Evolutionary conservation across 2,797 vertebrate species (phyloP), one percentile per base, ranked within the genome.

Genomic region (Acanthurus lineatus): DNA sequence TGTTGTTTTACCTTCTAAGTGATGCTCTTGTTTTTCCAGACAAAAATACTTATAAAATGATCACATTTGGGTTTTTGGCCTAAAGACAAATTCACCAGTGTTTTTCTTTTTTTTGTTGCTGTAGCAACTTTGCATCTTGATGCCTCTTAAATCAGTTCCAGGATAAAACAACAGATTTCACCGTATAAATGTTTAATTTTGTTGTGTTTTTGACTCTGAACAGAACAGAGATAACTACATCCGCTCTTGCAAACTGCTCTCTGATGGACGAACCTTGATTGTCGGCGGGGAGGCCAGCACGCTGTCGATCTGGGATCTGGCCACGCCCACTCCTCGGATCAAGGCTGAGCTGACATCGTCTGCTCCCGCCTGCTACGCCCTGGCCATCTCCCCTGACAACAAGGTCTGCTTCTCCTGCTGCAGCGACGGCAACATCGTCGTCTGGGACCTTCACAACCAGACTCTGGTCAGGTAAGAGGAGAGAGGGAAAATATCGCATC

Each of bases 361-460:
- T 0, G 91, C 92, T 0, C 94, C 94, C 0, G 94, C 94, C 76
- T 95, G 94, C 91, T 95, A 95, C 72, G 94, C 93, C 17, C 89
- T 95, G 72, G 94, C 94, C 88, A 95, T 95, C 81, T 94, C 93
- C 52, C 94, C 94, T 0, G 94, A 95, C 88, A 93, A 94, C 89
- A 95, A 95, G 82, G 94, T 95, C 63, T 98, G 97, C 94, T 98
- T 97, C 91, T 97, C 97, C 60, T 97, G 97, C 94, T 98, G 97
- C 91, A 97, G 97, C 0, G 97, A 97, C n/a, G 93, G 93, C 20
- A 94, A 94, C 92, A 94, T 94, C 22, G 93, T 93, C 1, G 93
- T 94, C 54, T 94, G 93, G 93, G 93, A 94, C 86, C 91, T 94
- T 51, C 93, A 94, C 88, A 94, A 94, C 88, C 93, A 93, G 91